Conservation (phyloP, 2,888 invertebrate genomes). For the Stramonita haemastoma region DNA sequence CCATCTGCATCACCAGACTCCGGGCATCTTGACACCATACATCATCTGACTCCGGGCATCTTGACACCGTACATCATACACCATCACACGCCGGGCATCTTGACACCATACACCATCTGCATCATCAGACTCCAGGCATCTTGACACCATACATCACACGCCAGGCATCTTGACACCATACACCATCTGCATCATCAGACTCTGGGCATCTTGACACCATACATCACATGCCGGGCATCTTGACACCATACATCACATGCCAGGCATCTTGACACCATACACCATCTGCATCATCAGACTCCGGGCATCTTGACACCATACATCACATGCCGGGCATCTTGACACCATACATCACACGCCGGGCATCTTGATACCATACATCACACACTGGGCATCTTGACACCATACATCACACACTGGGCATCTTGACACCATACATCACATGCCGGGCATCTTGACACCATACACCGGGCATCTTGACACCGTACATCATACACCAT, state of each 20-base stretch:
- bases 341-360: constrained; percentile 68
- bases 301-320: constrained; percentile 69
- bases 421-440: constrained; percentile 65
- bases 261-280: constrained; percentile 67
- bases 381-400: too few species aligned
- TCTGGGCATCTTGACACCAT: constrained; percentile 67
- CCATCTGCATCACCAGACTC: constrained; percentile 64
- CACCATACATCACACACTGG: constrained; percentile 69
- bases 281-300: constrained; percentile 59
- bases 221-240: constrained; percentile 53
- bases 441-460: constrained; percentile 51
- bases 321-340: constrained; percentile 50
- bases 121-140: too few species aligned
- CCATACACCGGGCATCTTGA: constrained; percentile 70
- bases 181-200: constrained; percentile 59
- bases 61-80: too few species aligned
- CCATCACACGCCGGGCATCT: constrained; percentile 67
- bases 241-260: constrained; percentile 67
- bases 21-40: constrained; percentile 67
- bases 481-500: constrained; percentile 58
- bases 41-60: constrained; percentile 52
- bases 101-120: constrained; percentile 60
- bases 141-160: constrained; percentile 65
- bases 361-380: constrained; percentile 67
- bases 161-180: constrained; percentile 69